Evolutionary conservation across 2,888 invertebrate genomes (phyloP), one percentile per base, ranked within the genome.

Genomic region (Andrena fulva): DNA sequence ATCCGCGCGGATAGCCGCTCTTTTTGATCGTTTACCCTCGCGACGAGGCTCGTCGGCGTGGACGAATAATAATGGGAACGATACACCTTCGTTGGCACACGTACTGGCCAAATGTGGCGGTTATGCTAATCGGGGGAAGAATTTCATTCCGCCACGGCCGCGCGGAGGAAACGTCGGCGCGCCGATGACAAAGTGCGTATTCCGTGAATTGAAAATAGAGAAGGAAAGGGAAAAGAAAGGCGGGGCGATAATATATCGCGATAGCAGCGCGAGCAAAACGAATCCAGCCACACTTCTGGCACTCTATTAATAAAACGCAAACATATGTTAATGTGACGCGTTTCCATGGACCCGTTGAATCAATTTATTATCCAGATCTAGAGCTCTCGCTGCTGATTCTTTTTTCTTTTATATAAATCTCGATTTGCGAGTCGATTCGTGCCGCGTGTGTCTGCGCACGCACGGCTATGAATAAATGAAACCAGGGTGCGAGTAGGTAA

Each of bases 111-210:
- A 80, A 71, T 24, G 71, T 20, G 77, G 62, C 59, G 80, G 74
- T 80, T 81, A 81, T 81, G 81, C 74, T 80, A 81, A 81, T 81
- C 60, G 66, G 31, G 67, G 80, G 72, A 81, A 78, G 68, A 68
- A 80, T 80, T 73, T 79, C 68, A 56, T 70, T 77, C 71, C 72
- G 78, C 50, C 31, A 67, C 66, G 70, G 52, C 52, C 64, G 71
- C 60, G 62, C 67, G 63, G 68, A 79, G 8, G 80, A 52, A 67
- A 62, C 54, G 80, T 79, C 80, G 79, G 35, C 77, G 56, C 35
- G 52, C 73, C 80, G 79, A 79, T 80, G 80, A 80, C 80, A 69
- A 73, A 80, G 79, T 79, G 79, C 62, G 42, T 67, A 63, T 80
- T 73, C 72, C 68, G 24, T 69, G 78, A 73, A 80, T 68, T 50